Percentiles rank a stretch among this genome's conserved stretches.
Evolutionary conservation across 2,113 vertebrate genomes (phyloP).

Genomic region (Ptyas mucosa): DNA sequence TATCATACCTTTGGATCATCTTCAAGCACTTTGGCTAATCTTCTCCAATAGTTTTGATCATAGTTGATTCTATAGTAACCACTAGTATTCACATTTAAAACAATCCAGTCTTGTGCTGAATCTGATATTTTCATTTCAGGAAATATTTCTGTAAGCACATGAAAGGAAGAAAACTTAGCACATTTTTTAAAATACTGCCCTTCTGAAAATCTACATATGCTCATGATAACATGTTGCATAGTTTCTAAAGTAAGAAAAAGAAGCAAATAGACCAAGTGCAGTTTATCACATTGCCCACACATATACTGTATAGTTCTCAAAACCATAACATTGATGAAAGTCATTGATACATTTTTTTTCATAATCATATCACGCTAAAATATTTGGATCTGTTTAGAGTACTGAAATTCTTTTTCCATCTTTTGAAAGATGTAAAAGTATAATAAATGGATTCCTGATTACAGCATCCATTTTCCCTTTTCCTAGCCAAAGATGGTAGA

Average conservation of each 20-base stretch:
- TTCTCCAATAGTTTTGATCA: slow-evolving; percentile 68
- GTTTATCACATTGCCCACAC: background rate
- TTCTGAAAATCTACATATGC: background rate
- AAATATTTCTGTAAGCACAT: slow-evolving; percentile 65
- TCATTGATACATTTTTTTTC: background rate
- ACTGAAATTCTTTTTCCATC: background rate
- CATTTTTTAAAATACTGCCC: background rate
- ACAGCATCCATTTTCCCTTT: background rate
- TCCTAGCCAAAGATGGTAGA: background rate
- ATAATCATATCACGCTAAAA: background rate
- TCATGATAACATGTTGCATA: background rate
- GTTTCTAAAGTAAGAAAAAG: background rate
- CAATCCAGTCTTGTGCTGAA: slow-evolving; percentile 71
- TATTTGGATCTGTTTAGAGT: background rate
- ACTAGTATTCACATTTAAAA: slow-evolving; percentile 74
- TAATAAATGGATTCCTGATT: background rate
- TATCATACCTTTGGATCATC: slow-evolving; percentile 70
- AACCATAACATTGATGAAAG: background rate
- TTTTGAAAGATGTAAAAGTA: background rate
- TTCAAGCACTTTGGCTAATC: slow-evolving; percentile 66
- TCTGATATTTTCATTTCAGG: slow-evolving; percentile 70
- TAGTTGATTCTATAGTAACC: slow-evolving; percentile 78
- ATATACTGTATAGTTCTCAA: background rate
- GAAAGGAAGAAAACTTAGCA: background rate
- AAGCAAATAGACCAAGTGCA: background rate